Base-by-base conservation (phyloP, 2,113 vertebrate species). In the Caloenas nicobarica region DNA sequence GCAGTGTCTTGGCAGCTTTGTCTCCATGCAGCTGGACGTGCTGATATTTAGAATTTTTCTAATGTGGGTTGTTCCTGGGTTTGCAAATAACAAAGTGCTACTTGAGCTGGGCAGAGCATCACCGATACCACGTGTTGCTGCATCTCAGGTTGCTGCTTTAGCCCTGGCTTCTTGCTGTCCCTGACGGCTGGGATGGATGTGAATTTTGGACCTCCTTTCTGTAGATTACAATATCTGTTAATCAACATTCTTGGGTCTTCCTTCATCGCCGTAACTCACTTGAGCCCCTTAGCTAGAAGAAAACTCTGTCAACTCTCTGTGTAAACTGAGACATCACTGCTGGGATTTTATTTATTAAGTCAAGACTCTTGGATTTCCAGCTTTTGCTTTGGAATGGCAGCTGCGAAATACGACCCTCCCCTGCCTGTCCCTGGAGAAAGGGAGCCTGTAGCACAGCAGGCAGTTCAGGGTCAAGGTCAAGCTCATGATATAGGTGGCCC, bases 401-500 rank as follows among this genome's bases (percentile, higher is more conserved):
- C 68, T 2, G 0, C 62, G 97, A 97, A 98, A 98, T 81, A 64
- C 77, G 93, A 98, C 92, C 97, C 96, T 89, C 29, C 21, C 28
- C 31, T 9, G 81, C 21, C 53, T 91, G 87, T 97, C 97, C 91
- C 95, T 69, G 53, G 95, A 87, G 96, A 94, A 33, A 33, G 10
- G 66, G 69, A 94, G 97, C 91, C 94, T 93, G 90, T 26, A 21
- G 95, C 79, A 9, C 29, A 94, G 96, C 96, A 96, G 93, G 93
- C 97, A 97, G 95, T 61, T 96, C 89, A 60, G 96, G 98, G 98
- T 88, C 97, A 98, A 96, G 95, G 95, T 97, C 97, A 98, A 71
- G 88, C 97, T 89, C 85, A 83, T 94, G 97, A 87, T 66, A 76
- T 84, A 93, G 93, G 95, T 88, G 90, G 94, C 97, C 93, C 93